Percentiles rank a stretch among this genome's conserved stretches.
Evolutionary conservation across 2,113 vertebrate genomes (phyloP).

Genomic region (Dromas ardeola): DNA sequence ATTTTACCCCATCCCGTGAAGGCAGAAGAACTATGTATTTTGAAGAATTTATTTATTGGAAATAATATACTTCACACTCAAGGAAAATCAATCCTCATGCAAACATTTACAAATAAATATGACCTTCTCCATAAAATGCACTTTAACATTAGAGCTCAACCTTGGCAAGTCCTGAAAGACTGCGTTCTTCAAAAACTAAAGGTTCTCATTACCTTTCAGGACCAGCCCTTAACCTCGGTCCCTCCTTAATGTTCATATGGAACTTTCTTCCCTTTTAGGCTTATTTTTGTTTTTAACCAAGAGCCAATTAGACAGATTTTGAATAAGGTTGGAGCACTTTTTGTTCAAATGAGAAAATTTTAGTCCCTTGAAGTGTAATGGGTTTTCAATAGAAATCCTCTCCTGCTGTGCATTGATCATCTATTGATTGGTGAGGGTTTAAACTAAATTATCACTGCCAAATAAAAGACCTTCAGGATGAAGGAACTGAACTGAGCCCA

Average conservation of each 20-base stretch:
- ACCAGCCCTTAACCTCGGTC: background rate
- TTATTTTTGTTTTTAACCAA: constrained; percentile 54
- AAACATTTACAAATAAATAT: background rate
- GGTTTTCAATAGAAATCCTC: constrained; percentile 63
- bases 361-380: constrained; percentile 66
- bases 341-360: constrained; percentile 75
- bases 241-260: constrained; percentile 19
- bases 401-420: constrained; percentile 77
- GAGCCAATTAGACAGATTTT: constrained; percentile 77
- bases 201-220: constrained; percentile 27
- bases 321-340: constrained; percentile 50
- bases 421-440: constrained; percentile 77
- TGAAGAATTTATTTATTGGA: background rate
- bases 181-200: constrained; percentile 20
- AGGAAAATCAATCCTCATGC: background rate
- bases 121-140: background rate
- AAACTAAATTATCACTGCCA: constrained; percentile 61
- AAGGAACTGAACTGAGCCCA: constrained; percentile 49
- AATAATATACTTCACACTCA: background rate
- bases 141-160: background rate
- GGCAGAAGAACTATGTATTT: background rate
- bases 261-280: constrained; percentile 38
- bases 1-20: background rate
- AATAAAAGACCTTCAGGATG: constrained; percentile 71
- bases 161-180: background rate